These are phyloP conservation scores for Xyrichtys novacula DNA, from an alignment of 2,797 vertebrate species.

Conservation along the genomic window DNA sequence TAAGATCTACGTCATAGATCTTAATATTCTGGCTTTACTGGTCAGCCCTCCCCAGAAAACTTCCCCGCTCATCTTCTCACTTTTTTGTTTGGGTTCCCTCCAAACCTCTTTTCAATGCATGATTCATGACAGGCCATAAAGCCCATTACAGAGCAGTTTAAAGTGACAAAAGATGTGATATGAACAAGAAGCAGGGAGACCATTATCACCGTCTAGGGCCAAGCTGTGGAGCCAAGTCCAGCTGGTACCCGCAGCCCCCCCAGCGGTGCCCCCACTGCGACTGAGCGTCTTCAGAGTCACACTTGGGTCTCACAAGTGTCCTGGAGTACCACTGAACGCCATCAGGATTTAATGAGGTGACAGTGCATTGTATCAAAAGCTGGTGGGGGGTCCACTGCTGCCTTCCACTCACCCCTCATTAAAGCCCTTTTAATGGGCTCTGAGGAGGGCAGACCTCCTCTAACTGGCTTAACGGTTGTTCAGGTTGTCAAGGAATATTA, in stretches of 20 bases:
- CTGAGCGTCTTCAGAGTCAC: conserved; percentile 48
- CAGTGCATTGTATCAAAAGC: conserved; percentile 76
- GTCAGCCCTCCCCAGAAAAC: conserved; percentile 1
- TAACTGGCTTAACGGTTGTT: conserved; percentile 66
- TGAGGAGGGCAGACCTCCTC: conserved; percentile 61
- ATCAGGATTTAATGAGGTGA: conserved; percentile 82
- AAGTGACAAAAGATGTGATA: conserved; percentile 71
- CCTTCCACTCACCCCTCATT: conserved; percentile 76
- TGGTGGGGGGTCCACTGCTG: conserved; percentile 60
- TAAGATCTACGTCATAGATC: too few species aligned
- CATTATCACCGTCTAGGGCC: conserved; percentile 68
- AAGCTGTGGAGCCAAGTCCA: conserved; percentile 71
- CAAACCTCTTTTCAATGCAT: conserved; percentile 42
- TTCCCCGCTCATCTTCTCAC: background rate
- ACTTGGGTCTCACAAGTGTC: conserved; percentile 57
- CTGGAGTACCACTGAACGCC: conserved; percentile 61
- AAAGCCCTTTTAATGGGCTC: conserved; percentile 80
- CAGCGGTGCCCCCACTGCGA: conserved; percentile 49
- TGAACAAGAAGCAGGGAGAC: conserved; percentile 64
- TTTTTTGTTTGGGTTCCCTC: conserved; percentile 38
- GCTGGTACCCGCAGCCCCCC: conserved; percentile 60
- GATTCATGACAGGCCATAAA: conserved; percentile 60
- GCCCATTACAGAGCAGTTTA: conserved; percentile 67
- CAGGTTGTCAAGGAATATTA: conserved; percentile 79
- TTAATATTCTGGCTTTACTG: too few species aligned